Conservation (phyloP, 1,140 invertebrate genomes). For the Euglossa dilemma region DNA sequence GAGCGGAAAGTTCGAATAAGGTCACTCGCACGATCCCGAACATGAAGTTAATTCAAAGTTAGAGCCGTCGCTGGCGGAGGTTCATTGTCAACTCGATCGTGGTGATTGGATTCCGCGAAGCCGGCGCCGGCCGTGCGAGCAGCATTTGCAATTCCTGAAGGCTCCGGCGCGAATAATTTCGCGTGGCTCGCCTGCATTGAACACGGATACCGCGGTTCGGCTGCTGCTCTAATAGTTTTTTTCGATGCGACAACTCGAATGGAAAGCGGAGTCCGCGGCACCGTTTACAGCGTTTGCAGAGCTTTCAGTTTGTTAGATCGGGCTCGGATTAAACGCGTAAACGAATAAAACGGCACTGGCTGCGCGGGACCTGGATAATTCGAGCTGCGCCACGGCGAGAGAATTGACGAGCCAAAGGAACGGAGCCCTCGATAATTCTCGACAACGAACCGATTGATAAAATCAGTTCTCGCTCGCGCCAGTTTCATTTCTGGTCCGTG, state of each 20-base stretch:
- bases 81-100: constrained; percentile 10
- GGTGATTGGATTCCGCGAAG: constrained; percentile 19
- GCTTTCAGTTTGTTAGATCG: background rate
- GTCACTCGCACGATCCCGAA: background rate
- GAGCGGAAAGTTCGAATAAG: background rate
- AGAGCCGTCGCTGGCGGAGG: background rate
- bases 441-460: constrained; percentile 14
- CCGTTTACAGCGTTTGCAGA: background rate
- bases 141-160: background rate
- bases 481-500: background rate
- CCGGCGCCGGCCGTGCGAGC: no score
- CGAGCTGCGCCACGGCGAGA: no score
- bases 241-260: background rate
- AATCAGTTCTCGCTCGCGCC: background rate
- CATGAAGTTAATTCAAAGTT: constrained; percentile 26
- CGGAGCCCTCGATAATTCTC: background rate
- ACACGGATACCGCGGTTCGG: background rate
- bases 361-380: background rate
- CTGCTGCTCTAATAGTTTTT: background rate
- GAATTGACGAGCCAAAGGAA: background rate
- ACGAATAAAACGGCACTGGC: background rate
- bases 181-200: background rate
- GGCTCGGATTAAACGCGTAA: background rate
- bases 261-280: background rate
- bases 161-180: background rate